Evolutionary conservation across 2,888 invertebrate genomes (phyloP).

Genomic region (Zonitis immaculata): DNA sequence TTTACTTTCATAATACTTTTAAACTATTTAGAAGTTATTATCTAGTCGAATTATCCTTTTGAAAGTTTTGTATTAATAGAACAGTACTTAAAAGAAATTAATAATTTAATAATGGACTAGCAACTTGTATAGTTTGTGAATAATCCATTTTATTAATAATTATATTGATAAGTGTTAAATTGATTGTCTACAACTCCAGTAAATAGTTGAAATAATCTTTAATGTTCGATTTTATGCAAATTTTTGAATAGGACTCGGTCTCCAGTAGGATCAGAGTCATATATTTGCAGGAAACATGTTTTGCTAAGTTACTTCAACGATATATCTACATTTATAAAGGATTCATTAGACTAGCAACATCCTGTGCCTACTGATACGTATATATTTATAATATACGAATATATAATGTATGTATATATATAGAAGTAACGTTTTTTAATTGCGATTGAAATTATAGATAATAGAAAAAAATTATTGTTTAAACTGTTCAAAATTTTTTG

Average conservation of each 20-base stretch:
- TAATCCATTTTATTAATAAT: not conserved
- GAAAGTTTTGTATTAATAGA: not conserved
- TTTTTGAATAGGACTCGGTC: not conserved
- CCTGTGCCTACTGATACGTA: constrained; percentile 19
- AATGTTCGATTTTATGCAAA: not conserved
- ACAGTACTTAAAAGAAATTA: not conserved
- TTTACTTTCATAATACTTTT: not conserved
- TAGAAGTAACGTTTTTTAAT: too few species aligned
- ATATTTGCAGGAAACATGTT: constrained; percentile 17
- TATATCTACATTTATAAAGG: constrained; percentile 19
- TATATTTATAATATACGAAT: constrained; percentile 12
- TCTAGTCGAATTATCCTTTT: not conserved
- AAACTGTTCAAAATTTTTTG: not conserved
- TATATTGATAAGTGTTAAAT: not conserved
- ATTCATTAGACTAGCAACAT: constrained; percentile 22
- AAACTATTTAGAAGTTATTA: not conserved
- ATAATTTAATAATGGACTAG: not conserved
- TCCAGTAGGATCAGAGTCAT: not conserved
- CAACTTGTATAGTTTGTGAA: not conserved
- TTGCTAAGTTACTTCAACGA: constrained; percentile 16
- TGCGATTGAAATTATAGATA: not conserved
- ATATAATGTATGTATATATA: too few species aligned
- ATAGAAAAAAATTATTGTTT: not conserved
- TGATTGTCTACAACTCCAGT: not conserved
- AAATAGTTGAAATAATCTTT: not conserved